Conservation (phyloP, 2,113 vertebrate species). For the Pollimyrus isidori region DNA sequence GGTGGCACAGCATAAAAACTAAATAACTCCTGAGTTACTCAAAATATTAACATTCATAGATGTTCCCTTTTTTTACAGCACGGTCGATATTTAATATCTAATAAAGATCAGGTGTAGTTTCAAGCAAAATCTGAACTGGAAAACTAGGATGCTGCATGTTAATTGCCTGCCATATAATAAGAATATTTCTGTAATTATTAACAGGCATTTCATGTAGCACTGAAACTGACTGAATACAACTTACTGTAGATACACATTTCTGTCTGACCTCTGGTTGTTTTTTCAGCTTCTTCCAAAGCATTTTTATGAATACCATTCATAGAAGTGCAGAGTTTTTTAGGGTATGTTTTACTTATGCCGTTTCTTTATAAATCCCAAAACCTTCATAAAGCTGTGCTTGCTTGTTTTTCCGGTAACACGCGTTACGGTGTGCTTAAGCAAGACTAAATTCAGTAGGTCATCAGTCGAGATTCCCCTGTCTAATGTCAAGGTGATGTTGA, state of each 20-base stretch:
- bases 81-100: neutral
- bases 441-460: neutral
- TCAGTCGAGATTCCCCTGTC: neutral
- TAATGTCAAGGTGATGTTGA: neutral
- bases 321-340: neutral
- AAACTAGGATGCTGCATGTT: neutral
- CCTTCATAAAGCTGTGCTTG: neutral
- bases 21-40: neutral
- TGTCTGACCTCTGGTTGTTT: neutral
- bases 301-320: neutral
- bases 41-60: neutral
- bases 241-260: neutral
- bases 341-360: neutral
- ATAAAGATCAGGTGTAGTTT: neutral
- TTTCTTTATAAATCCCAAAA: neutral
- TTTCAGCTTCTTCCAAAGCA: neutral
- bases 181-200: neutral
- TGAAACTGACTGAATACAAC: neutral
- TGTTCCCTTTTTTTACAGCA: neutral
- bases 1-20: neutral
- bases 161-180: neutral
- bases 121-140: neutral
- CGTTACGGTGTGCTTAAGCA: neutral
- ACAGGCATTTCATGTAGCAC: neutral
- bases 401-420: neutral